A percentile compares a stretch with the other conserved stretches of the same genome.
Evolutionary conservation across 2,113 vertebrate genomes (phyloP).

Genomic region (Poeciliopsis turrubarensis): DNA sequence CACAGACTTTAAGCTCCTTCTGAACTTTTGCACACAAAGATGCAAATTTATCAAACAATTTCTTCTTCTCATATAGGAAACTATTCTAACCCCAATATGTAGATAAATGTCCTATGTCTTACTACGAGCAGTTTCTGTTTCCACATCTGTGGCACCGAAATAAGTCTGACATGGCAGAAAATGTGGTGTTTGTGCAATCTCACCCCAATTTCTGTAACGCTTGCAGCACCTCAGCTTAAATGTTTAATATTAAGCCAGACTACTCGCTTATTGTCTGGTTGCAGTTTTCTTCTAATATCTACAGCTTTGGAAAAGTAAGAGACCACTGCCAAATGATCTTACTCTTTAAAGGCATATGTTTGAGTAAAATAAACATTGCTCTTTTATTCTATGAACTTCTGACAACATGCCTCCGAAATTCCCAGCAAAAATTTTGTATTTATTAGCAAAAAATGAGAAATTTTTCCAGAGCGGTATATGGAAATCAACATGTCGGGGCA

Average conservation of each 20-base stretch:
- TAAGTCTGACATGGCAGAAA: not conserved
- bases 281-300: no score
- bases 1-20: not conserved
- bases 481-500: no score
- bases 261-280: no score
- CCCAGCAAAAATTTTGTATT: no score
- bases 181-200: not conserved
- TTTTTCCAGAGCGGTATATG: no score
- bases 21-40: not conserved
- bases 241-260: not conserved
- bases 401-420: no score
- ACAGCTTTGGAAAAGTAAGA: no score
- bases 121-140: not conserved
- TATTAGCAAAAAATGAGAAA: no score
- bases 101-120: not conserved
- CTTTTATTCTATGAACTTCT: no score
- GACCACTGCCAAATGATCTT: no score
- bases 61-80: not conserved
- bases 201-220: not conserved
- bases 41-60: not conserved
- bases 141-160: not conserved
- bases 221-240: not conserved
- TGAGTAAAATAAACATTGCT: no score
- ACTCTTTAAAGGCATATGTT: no score
- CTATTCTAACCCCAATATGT: not conserved